A percentile compares a stretch with the other conserved stretches of the same genome.
Evolutionary conservation across 2,113 vertebrate species (phyloP).

Genomic region (Pterophyllum scalare): DNA sequence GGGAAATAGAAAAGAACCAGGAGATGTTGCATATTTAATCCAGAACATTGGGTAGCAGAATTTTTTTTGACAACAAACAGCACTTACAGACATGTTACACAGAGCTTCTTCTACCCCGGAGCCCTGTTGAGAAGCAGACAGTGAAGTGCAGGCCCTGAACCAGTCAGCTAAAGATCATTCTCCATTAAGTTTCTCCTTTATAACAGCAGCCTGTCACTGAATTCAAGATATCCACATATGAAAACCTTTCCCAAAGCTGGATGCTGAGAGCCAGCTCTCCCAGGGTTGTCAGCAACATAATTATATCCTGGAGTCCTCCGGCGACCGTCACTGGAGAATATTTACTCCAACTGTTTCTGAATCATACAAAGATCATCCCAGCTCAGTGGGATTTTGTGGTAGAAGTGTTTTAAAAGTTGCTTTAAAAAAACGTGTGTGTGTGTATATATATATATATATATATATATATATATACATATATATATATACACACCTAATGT

Average conservation of each 20-base stretch:
- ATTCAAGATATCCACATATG: conserved; percentile 36
- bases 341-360: conserved; percentile 49
- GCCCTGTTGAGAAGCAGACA: conserved; percentile 55
- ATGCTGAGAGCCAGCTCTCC: conserved; percentile 21
- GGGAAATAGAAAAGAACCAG: conserved; percentile 45
- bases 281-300: conserved; percentile 19
- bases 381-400: conserved; percentile 52
- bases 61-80: conserved; percentile 77
- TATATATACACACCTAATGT: conserved; percentile 46
- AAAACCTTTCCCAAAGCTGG: conserved; percentile 27
- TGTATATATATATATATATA: conserved; percentile 21
- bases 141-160: conserved; percentile 58
- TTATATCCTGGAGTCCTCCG: conserved; percentile 23
- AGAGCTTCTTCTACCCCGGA: conserved; percentile 54
- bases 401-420: conserved; percentile 51
- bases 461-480: no score
- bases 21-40: conserved; percentile 76
- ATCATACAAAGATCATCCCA: conserved; percentile 29
- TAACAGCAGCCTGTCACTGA: conserved; percentile 41
- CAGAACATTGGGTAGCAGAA: conserved; percentile 51
- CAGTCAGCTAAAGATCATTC: conserved; percentile 55
- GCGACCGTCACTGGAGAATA: conserved; percentile 33
- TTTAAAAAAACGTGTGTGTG: conserved; percentile 47
- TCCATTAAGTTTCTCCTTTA: conserved; percentile 50
- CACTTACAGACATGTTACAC: conserved; percentile 72